Evolutionary conservation across 2,888 invertebrate genomes (phyloP).

Genomic region (Rotaria macrura): DNA sequence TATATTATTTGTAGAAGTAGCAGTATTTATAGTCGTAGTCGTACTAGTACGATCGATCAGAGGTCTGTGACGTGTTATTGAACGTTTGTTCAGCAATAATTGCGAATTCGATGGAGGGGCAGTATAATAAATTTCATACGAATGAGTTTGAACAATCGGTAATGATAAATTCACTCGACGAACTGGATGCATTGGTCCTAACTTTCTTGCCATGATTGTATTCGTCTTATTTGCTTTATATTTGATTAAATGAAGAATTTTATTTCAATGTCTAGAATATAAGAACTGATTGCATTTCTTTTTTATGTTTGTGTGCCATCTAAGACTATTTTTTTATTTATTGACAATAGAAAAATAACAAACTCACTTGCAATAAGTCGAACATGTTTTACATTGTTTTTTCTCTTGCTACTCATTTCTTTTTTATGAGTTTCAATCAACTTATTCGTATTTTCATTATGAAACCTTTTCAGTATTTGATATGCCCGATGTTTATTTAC

Average conservation of each 20-base stretch:
- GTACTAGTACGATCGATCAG: background rate
- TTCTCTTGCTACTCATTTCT: too few relatives aligned
- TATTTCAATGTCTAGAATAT: too few relatives aligned
- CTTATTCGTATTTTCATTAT: background rate
- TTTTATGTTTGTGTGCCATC: too few relatives aligned
- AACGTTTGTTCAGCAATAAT: too few relatives aligned
- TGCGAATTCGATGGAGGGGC: background rate
- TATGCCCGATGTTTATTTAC: background rate
- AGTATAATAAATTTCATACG: background rate
- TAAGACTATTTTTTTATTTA: too few relatives aligned
- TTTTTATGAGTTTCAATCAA: background rate
- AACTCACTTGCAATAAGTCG: too few relatives aligned
- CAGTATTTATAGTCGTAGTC: too few relatives aligned
- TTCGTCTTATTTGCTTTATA: background rate
- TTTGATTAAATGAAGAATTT: too few relatives aligned
- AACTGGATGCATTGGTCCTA: background rate
- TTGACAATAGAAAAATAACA: too few relatives aligned
- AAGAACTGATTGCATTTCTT: too few relatives aligned
- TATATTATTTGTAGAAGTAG: too few relatives aligned
- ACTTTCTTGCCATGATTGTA: background rate
- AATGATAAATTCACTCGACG: constrained; percentile 2
- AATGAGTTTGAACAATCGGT: background rate
- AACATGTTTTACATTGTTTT: too few relatives aligned
- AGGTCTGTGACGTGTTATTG: background rate
- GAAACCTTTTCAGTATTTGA: background rate